Base-by-base conservation (phyloP, 2,113 vertebrate species). In the Bos taurus region DNA sequence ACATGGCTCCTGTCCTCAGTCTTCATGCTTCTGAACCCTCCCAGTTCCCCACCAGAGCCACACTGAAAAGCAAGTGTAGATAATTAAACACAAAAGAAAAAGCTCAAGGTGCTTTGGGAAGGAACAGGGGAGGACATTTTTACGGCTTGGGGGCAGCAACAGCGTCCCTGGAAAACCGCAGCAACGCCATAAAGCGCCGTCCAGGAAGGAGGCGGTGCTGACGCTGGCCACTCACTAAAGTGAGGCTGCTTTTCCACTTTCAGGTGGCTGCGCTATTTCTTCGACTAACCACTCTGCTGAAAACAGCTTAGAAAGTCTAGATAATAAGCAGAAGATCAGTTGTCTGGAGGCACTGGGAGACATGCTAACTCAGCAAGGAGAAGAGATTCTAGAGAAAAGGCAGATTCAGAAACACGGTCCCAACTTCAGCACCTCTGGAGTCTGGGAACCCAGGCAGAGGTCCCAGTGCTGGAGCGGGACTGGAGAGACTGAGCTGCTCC, bases 181-280 rank as follows among this genome's bases (percentile, higher is more conserved):
- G 7, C 12, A 11, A 11, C 1, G 6, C 12, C 1, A 62, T 7
- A 6, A 19, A 11, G 16, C 17, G 4, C 5, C 14, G 1, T 19
- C 17, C n/a, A 0, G 5, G 10, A 21, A 40, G 59, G 43, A n/a
- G 15, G 33, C 0, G 3, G 23, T 1, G 1, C 3, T 2, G 1
- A 1, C 1, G 0, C 17, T 2, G n/a, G 4, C 12, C 2, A 1
- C 3, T 4, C 1, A 17, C 3, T 1, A 23, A 17, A 33, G 28
- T 1, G 5, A 59, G 48, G 4, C 36, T 0, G 54, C 14, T 16
- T 81, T 23, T 28, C 86, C 50, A 1, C 19, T 28, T 36, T 25
- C 10, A 28, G 81, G 21, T 30, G 4, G n/a, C 30, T 11, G 4
- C 4, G 11, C 30, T 30, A 10, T 3, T 19, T 7, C 14, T 17